phyloP scores from a whole-genome alignment of 35 echinoderm and acorn worm genomes.

The Lytechinus variegatus region DNA sequence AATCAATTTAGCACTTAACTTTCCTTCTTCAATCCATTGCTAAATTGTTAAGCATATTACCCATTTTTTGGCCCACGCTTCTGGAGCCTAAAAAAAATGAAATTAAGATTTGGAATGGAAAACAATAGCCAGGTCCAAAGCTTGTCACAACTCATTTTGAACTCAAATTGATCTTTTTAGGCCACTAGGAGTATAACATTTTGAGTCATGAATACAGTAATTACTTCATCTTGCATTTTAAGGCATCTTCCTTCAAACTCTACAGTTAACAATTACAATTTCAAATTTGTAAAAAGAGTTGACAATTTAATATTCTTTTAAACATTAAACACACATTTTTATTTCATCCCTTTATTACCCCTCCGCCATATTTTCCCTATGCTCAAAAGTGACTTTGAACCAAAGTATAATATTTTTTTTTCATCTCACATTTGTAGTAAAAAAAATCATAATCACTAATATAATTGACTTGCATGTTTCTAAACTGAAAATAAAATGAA shows the following conservation, averaged over 20 bases:
- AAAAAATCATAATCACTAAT: too few relatives aligned
- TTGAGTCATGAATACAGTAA: background rate
- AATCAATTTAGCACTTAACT: background rate
- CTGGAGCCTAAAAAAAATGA: background rate
- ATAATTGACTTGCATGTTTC: too few relatives aligned
- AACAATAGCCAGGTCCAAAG: background rate
- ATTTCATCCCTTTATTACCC: too few relatives aligned
- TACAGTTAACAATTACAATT: too few relatives aligned
- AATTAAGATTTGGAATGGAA: background rate
- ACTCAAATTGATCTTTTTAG: background rate
- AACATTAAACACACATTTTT: too few relatives aligned
- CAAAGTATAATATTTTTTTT: too few relatives aligned
- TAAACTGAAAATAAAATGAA: too few relatives aligned
- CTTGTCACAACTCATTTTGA: background rate
- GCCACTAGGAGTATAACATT: background rate
- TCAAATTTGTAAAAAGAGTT: too few relatives aligned
- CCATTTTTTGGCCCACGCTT: background rate
- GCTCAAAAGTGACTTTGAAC: too few relatives aligned
- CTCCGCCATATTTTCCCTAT: too few relatives aligned
- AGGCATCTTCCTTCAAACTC: background rate
- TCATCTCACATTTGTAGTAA: too few relatives aligned
- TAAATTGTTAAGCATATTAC: background rate
- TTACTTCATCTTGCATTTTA: background rate
- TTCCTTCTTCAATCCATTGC: background rate
- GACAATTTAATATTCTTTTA: too few relatives aligned